Base-by-base conservation (phyloP, 2,888 invertebrate genomes). In the Fragum whitleyi region DNA sequence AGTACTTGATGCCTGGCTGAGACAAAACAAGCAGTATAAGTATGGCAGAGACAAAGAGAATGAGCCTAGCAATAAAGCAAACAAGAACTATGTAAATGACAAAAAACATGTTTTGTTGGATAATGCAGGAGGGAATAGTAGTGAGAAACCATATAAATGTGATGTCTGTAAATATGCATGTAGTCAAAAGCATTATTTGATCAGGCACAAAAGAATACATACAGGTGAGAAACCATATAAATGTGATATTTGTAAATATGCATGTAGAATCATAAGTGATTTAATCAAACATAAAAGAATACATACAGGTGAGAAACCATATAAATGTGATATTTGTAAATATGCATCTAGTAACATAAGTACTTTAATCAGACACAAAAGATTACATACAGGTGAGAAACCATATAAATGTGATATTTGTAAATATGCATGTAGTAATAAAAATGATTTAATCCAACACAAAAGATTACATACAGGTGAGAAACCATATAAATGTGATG, bases 1-100 rank as follows among this genome's bases (percentile, higher is more conserved):
- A 47, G 51, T 67, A 0, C 36, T 79, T 26, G 79, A 79, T 75
- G 71, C 59, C 29, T 79, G 79, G 79, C 53, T 79, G 28, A 51
- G 78, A 62, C 59, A 39, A 6, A 67, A 75, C 39, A 55, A 71
- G 14, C 29, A 16, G 36, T n/a, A 59, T 9, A 71, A 59, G 55
- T 68, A 68, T n/a, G 47, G 51, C 14, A 26, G 26, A 68, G 67
- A 39, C 9, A 29, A 7, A 62, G 11, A 36, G 14, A 9, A 36
- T 16, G 21, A 59, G 32, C 7, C n/a, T 32, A 55, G 55, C 16
- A 47, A 55, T 14, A 32, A 70, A 7, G 3, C 23, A 3, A 19
- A 32, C 1, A 70, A 0, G 0, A 55, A 28, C n/a, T 9, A 21
- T 70, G 26, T n/a, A 14, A 55, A 21, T 6, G 55, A 32, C 32